Base-by-base conservation (phyloP, 2,888 invertebrate genomes). In the Stenotaenia linearis region DNA sequence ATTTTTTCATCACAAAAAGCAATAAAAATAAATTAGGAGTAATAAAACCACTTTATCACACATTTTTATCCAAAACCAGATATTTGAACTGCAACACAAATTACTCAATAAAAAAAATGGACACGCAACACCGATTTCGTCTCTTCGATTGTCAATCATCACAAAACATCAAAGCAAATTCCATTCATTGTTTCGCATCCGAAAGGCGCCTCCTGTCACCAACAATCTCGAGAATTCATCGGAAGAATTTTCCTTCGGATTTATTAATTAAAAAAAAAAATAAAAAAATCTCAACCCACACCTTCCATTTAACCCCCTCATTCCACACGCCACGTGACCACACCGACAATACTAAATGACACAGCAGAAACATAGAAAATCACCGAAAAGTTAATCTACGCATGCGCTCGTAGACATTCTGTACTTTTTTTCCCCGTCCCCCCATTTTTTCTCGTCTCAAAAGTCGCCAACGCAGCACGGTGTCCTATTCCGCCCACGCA, bases 381-480 rank as follows among this genome's bases (percentile, higher is more conserved):
- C 10, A 61, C 23, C 61, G 61, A 15, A 23, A 9, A 61, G 25
- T 45, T n/a, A 61, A 61, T 25, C 61, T 61, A 28, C 61, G 25
- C 61, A 61, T 25, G 61, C 61, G 23, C 61, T 61, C 25, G 15
- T 45, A 45, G 18, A 15, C 45, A 45, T n/a, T n/a, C 45, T 1
- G n/a, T n/a, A 32, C 9, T 32, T 32, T 32, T 32, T 32, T 32
- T 32, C 9, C n/a, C n/a, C n/a, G 9, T 32, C 5, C 45, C 45
- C 45, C 45, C 21, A 2, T 61, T 61, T 61, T 61, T 61, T 61
- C 25, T 61, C 10, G 61, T 5, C 45, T 45, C 45, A 25, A 61
- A 61, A 61, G 61, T 61, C 61, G 61, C 61, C 25, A 61, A 61
- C 61, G 61, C 61, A 61, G 61, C 61, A 61, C 61, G 61, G 61